Base-by-base conservation (phyloP, 2,888 invertebrate genomes). In the Drosophila ustulata region DNA sequence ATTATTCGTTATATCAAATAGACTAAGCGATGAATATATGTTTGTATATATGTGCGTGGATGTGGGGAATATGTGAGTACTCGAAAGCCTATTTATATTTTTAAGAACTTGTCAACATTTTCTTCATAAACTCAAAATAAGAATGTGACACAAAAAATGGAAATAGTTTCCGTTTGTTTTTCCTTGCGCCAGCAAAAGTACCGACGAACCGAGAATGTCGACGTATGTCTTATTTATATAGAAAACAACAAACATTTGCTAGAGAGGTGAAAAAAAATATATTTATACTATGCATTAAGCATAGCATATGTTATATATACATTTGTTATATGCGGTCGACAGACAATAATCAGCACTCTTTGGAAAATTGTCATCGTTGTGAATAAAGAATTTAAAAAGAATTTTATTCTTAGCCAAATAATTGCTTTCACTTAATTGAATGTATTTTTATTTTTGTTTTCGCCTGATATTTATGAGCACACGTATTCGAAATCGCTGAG, bases 71-170 rank as follows among this genome's bases (percentile, higher is more conserved):
- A 28, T 47, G 30, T 43, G 52, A 25, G 39, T 41, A 52, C 43
- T 58, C 32, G 23, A 52, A 7, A 39, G 49, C 45, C 49, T 69
- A 66, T 74, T 56, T 51, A 52, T 71, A 66, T 63, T 53, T 61
- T 61, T 61, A 66, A 59, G 52, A 66, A 78, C 56, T 45, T 76
- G 79, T 75, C 79, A 70, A 66, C 71, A 78, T 75, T 75, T 74
- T 79, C 65, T 62, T 67, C 67, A 62, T 49, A 51, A 81, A 78
- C 47, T 74, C 64, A 81, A 70, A 75, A 57, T 71, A 77, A 77
- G 59, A 66, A 39, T 82, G 67, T 82, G 88, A 72, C 88, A 88
- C 86, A 64, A 71, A 75, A 82, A 82, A 73, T 84, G 68, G 76
- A 82, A 82, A 82, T 82, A 87, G 82, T 82, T 87, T 76, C 55